Percentiles rank a stretch among this genome's conserved stretches.
These are phyloP conservation scores for Arnoldichthys spilopterus DNA, from an alignment of 2,797 vertebrate genomes.

Conservation along the genomic window DNA sequence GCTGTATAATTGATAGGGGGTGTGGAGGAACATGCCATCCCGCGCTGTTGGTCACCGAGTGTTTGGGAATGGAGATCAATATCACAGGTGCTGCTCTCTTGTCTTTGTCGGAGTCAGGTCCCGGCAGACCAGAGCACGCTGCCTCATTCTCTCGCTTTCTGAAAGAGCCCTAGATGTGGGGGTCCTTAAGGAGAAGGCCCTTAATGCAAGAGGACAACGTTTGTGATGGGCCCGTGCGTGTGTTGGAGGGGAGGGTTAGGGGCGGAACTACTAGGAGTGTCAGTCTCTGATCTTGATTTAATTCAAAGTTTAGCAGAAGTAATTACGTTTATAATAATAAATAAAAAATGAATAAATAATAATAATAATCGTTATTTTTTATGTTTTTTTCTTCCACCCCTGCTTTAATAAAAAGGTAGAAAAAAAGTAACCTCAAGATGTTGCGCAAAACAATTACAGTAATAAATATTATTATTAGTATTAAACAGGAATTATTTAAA, in stretches of 20 bases:
- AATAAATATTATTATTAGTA: no score
- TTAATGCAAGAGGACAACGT: neutral
- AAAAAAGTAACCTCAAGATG: no score
- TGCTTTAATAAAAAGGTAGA: no score
- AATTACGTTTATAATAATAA: no score
- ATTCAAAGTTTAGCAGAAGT: neutral
- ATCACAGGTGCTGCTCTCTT: slow-evolving; percentile 51
- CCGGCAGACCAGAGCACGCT: slow-evolving; percentile 24
- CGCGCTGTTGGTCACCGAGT: slow-evolving; percentile 61
- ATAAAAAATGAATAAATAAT: no score
- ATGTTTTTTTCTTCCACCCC: no score
- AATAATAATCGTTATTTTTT: no score
- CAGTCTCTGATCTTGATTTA: neutral
- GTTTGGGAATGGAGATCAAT: slow-evolving; percentile 52
- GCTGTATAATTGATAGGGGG: slow-evolving; percentile 71
- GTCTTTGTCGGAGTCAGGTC: slow-evolving; percentile 37
- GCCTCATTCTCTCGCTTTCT: neutral
- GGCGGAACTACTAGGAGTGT: neutral
- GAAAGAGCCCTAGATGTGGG: neutral
- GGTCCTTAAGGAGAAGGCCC: neutral
- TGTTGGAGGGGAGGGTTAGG: no score
- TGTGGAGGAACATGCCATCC: slow-evolving; percentile 61
- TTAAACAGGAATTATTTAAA: no score
- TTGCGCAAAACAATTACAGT: no score
- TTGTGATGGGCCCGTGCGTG: neutral